Base-by-base conservation (phyloP, 2,888 invertebrate species). In the Actias luna region DNA sequence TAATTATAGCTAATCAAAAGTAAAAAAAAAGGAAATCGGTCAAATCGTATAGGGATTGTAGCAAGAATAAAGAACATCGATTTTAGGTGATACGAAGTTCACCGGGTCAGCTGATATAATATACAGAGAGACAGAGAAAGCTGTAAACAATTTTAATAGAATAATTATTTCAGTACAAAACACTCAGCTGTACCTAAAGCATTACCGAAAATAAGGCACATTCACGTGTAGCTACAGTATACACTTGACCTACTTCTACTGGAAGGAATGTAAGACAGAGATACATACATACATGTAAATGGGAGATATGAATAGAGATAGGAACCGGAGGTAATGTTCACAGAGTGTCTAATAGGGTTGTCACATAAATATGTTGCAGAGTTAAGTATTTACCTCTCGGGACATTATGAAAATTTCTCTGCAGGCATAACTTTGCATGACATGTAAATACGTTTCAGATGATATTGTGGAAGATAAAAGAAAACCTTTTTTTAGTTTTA, bases 211-310 rank as follows among this genome's bases (percentile, higher is more conserved):
- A 63, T 59, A 46, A 35, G 27, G 67, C 66, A 73, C 65, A 68
- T 71, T 68, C 68, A 64, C 71, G 69, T 69, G 69, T 64, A 65
- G n/a, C n/a, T n/a, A n/a, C 69, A 72, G 66, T 69, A 50, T 25
- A 66, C 67, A 69, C 71, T 72, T 74, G 74, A 75, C 74, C 74
- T 69, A 73, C 66, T 71, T 75, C 67, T 66, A 58, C n/a, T 5
- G n/a, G 42, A 61, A 39, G 25, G 42, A 59, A 39, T 31, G 59
- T 58, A 59, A 39, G 59, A 61, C 55, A 18, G 33, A 33, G 42
- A 62, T 33, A 36, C 27, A 61, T 52, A 55, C 22, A 55, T 31
- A 42, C 55, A 14, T 39, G 42, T 25, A 61, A 61, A 29, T 31
- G 58, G 31, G 12, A 61, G 35, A 29, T 42, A 57, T 55, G 55